These are phyloP conservation scores for Ethmia dodecea DNA, from an alignment of 2,888 invertebrate genomes.

Conservation along the genomic window DNA sequence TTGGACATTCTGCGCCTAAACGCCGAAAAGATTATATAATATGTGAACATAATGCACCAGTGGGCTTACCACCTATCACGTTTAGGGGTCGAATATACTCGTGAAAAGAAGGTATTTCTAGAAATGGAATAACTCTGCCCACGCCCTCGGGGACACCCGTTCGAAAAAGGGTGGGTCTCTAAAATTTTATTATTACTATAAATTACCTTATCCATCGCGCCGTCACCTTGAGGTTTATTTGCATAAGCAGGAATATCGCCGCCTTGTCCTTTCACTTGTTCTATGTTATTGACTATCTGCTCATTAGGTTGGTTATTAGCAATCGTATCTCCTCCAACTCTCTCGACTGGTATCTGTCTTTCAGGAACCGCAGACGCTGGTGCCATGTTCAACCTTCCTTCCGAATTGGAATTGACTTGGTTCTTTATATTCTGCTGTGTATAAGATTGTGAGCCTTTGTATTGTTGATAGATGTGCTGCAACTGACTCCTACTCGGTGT, in stretches of 20 bases:
- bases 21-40: no score
- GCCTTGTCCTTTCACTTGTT: constrained; percentile 28
- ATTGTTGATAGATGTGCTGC: constrained; percentile 59
- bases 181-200: neutral
- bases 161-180: neutral
- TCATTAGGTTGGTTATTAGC: constrained; percentile 31
- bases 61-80: no score
- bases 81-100: no score
- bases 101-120: no score
- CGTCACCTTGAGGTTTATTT: constrained; percentile 27
- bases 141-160: no score
- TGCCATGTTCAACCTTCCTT: constrained; percentile 38
- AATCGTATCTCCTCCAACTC: constrained; percentile 47
- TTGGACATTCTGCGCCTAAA: no score
- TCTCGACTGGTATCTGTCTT: constrained; percentile 40
- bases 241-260: constrained; percentile 40
- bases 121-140: no score
- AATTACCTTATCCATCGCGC: constrained; percentile 26
- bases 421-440: constrained; percentile 48
- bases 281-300: constrained; percentile 22
- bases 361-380: constrained; percentile 13
- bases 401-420: constrained; percentile 40
- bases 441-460: constrained; percentile 58
- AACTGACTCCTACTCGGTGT: constrained; percentile 52
- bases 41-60: no score